Percentiles rank a stretch among this genome's conserved stretches.
phyloP scores from a whole-genome alignment of 2,797 vertebrate genomes.

The Catharus ustulatus region DNA sequence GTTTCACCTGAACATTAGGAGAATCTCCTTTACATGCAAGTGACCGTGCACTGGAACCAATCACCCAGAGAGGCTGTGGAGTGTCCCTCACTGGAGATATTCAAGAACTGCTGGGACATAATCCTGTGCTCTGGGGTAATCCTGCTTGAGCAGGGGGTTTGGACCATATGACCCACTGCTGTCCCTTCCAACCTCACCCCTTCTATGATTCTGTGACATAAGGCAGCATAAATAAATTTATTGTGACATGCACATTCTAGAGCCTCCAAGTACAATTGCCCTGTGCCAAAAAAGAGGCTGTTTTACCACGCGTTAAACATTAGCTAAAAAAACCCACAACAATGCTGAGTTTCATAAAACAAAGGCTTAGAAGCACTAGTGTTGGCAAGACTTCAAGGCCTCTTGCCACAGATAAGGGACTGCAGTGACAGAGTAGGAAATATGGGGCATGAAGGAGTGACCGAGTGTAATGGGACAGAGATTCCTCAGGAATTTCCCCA shows the following conservation, averaged over 20 bases:
- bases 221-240: neutral
- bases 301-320: neutral
- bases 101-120: neutral
- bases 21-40: neutral
- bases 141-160: neutral
- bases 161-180: neutral
- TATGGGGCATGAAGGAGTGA: neutral
- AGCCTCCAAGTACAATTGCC: neutral
- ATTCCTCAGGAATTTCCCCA: neutral
- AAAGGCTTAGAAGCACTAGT: neutral
- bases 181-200: neutral
- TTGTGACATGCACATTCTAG: neutral
- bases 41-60: neutral
- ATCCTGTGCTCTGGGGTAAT: neutral
- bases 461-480: neutral
- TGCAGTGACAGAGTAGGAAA: neutral
- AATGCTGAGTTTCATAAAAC: neutral
- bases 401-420: neutral
- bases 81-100: neutral
- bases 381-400: neutral
- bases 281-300: neutral
- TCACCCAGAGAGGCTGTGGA: neutral
- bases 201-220: neutral
- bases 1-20: neutral
- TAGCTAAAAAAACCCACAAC: neutral